Evolutionary conservation across 2,888 invertebrate species (phyloP), one percentile per base, ranked within the genome.

Genomic region (Apamea monoglypha): DNA sequence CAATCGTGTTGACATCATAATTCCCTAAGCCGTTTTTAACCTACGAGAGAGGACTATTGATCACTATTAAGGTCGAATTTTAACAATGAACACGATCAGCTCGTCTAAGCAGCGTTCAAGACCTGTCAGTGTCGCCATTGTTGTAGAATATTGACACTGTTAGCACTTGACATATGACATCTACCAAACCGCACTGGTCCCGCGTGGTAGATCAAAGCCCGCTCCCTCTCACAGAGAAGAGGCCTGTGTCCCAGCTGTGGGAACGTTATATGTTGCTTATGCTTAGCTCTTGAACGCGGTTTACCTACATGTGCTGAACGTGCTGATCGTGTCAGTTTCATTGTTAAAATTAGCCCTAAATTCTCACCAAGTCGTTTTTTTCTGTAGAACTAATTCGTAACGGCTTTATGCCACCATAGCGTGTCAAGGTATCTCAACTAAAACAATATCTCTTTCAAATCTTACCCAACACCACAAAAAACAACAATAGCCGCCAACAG

Each of bases 401-500:
- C 36, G 25, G 12, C 14, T 47, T 66, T 16, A 53, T 29, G 63
- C 18, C 36, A 56, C 4, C 8, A 44, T 68, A 25, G 69, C 70
- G 53, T 79, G 67, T 68, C 71, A 59, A 67, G 71, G 44, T 21
- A 70, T 25, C 10, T 16, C 21, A 73, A 69, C n/a, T 40, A 56
- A 72, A 47, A 69, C 64, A 64, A 73, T 32, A 67, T 74, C 36
- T 40, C 66, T 25, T 25, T 36, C 25, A 40, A 76, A 74, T 74
- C 71, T 80, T 69, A 75, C 87, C 40, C 75, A 85, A 84, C 47
- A 76, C 14, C 2, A 78, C 32, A 76, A 86, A 82, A 87, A 84
- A 77, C 69, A 82, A 86, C 79, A 85, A 84, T 78, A 50, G 63
- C 50, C 14, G 59, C 7, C 64, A 83, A 83, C 89, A 90, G 92